Evolutionary conservation across 2,113 vertebrate species (phyloP), one percentile per base, ranked within the genome.

Genomic region (Kryptolebias marmoratus): DNA sequence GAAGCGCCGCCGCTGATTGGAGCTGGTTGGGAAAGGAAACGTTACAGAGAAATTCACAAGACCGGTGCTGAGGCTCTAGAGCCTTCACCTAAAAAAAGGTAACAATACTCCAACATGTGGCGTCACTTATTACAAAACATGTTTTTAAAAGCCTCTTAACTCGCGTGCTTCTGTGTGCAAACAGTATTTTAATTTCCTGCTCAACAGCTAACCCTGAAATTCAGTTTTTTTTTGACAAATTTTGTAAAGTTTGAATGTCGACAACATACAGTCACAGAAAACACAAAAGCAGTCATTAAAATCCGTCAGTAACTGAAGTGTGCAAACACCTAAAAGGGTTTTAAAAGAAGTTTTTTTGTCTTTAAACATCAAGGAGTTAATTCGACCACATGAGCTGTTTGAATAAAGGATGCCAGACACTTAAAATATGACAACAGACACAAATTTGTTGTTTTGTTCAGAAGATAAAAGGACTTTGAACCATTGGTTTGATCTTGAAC

Each of bases 1-100:
- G 45, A n/a, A n/a, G 12, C 5, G 32, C 61, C 52, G 65, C 28
- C 1, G 28, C 28, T 80, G 70, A 84, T 77, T 71, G 16, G 42
- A 68, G 44, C 9, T 36, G 49, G 13, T 27, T 36, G 36, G 3
- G 53, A 55, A 22, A 5, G n/a, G 28, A 67, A 64, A 60, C 31
- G 32, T 8, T 56, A 18, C 42, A 39, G 22, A 48, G 16, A 9
- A 28, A 56, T 54, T 78, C 49, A 47, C 13, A 50, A 28, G 22
- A 48, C 30, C 27, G 53, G 3, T 28, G 48, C 12, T 3, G 1
- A 16, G 50, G 1, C 2, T 27, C 36, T 16, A 11, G 57, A 22
- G 50, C 27, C 22, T 50, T 31, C 11, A 62, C 9, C 22, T 16
- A 5, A 56, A 8, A 31, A 57, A 48, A 15, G 47, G 47, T 42